Base-by-base conservation (phyloP, 2,113 vertebrate species). In the Hypomesus transpacificus region DNA sequence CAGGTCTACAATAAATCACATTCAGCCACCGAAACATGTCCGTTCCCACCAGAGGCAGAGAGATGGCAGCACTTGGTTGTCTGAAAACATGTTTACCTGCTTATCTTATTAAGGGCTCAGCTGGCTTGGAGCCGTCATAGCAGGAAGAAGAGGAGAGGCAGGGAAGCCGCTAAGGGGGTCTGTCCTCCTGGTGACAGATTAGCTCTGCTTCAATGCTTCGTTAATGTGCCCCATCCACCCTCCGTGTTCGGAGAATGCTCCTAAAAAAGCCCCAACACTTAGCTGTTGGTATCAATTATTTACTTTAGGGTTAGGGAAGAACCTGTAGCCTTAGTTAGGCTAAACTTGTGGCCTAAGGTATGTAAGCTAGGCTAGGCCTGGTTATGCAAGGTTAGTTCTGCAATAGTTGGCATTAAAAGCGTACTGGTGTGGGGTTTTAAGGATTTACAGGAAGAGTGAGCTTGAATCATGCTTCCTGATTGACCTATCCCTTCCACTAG, bases 41-140 rank as follows among this genome's bases (percentile, higher is more conserved):
- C 50, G 52, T 2, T 31, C 72, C 71, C 28, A 51, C 59, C 28
- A 66, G 39, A 61, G 75, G 9, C 22, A 69, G 70, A 75, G 67
- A 79, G 52, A 64, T 67, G 52, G 39, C 17, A 11, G 72, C 39
- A 34, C 39, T 70, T 50, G 20, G 28, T 24, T 69, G 73, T 73
- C 70, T 26, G 62, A 59, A 39, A 60, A 66, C 75, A 65, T 66
- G 71, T 79, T 81, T 70, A 79, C 71, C 63, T 34, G 22, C 3
- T 79, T 78, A 84, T 87, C 86, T 84, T 75, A 67, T 85, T 83
- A 88, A 75, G 72, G 83, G 57, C 78, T 85, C 46, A 57, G 78
- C 78, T 81, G 80, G 85, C 75, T 85, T 84, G 80, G 66, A 73
- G 60, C 54, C 39, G n/a, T 63, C 76, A 61, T 7, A 71, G 50